Conservation (phyloP, 1,140 invertebrate genomes). For the Conus ventricosus region DNA sequence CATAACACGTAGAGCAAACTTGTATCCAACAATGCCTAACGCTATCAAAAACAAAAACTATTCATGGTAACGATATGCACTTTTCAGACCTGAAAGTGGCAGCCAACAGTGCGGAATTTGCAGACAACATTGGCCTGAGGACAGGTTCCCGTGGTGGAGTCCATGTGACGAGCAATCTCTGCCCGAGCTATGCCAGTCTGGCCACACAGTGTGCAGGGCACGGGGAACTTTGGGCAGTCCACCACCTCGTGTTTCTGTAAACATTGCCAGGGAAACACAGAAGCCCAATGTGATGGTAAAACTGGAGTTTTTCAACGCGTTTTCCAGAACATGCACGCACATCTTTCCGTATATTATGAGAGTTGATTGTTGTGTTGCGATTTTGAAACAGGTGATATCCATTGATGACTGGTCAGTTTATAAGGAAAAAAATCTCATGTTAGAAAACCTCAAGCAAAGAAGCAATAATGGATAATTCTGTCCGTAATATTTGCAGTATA, state of each 20-base stretch:
- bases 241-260: constrained; percentile 55
- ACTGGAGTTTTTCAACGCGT: neutral
- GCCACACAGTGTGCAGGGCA: constrained; percentile 52
- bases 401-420: too few relatives aligned
- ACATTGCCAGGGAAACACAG: neutral
- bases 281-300: neutral
- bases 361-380: too few relatives aligned
- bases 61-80: neutral
- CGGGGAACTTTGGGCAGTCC: constrained; percentile 50
- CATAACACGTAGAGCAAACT: too few relatives aligned
- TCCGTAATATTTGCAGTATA: too few relatives aligned
- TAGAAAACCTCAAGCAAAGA: too few relatives aligned
- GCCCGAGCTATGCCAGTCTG: constrained; percentile 41
- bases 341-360: too few relatives aligned
- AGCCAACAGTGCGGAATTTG: constrained; percentile 45
- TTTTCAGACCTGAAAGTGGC: constrained; percentile 35
- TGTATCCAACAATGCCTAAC: too few relatives aligned
- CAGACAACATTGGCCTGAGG: constrained; percentile 44
- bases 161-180: constrained; percentile 47
- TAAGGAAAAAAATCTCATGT: too few relatives aligned
- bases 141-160: constrained; percentile 47
- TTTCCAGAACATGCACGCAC: too few relatives aligned
- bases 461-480: too few relatives aligned
- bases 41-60: too few relatives aligned
- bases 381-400: too few relatives aligned